Base-by-base conservation (phyloP, 1,140 invertebrate species). In the Mactra quadrangularis region DNA sequence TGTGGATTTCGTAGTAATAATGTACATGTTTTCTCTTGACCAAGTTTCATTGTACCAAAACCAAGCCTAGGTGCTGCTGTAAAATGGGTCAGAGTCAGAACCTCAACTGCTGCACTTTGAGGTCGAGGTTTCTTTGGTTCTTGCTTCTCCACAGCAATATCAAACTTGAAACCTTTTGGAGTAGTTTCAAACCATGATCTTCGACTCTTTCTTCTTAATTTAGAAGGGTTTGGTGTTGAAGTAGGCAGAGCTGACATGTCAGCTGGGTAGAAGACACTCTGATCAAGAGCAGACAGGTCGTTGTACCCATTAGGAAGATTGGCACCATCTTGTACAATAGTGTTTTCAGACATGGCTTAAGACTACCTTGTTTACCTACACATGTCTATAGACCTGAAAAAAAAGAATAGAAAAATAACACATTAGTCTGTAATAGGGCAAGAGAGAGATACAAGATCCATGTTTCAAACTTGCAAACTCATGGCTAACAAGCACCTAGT, bases 1-100 rank as follows among this genome's bases (percentile, higher is more conserved):
- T 90, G 87, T 13, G 90, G 90, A 62, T 91, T 91, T 33, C 84
- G 78, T n/a, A 91, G 64, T n/a, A 87, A 33, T 0, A 91, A 57
- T 17, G 79, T 79, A 41, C 89, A 68, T 6, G 83, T 68, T 53
- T 79, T 89, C 31, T 85, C 81, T 38, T 84, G 83, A 9, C 87
- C 88, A 2, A 87, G 6, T 71, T 85, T 68, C 25, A 90, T 29
- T 22, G 85, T 88, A 2, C 90, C 90, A 84, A 91, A 91, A 7
- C 66, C 74, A 27, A 91, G 87, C 53, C 83, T 87, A 9, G 90
- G 90, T 17, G 87, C 81, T 31, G 83, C 86, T 3, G 90, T 87
- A 68, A 91, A 91, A 75, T 91, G 89, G 4, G 89, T 89, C 55
- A 91, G 85, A 13, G 85, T 77, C 19, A 91, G 78, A 13, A 86